These are phyloP conservation scores for Lordiphosa collinella DNA, from an alignment of 1,140 invertebrate genomes.

Conservation along the genomic window DNA sequence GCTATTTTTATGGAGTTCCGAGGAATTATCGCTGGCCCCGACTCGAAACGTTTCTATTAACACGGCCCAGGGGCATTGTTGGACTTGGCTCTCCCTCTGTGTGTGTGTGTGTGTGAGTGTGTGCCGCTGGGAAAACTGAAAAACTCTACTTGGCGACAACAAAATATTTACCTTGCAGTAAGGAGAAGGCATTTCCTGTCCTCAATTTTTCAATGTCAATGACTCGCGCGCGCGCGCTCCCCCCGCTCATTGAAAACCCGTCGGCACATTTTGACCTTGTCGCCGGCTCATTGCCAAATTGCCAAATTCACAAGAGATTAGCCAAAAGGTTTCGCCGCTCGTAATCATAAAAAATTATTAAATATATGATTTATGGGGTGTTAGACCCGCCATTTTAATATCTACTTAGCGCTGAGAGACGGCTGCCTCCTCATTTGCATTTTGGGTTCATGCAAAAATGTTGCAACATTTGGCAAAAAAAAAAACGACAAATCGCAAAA, in stretches of 20 bases:
- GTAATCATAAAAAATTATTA: constrained; percentile 39
- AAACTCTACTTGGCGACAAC: background rate
- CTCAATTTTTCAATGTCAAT: constrained; percentile 36
- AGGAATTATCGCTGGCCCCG: constrained; percentile 44
- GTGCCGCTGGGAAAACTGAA: constrained; percentile 30
- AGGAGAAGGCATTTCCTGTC: constrained; percentile 41
- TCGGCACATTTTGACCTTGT: constrained; percentile 17
- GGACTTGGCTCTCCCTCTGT: background rate
- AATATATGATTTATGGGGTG: constrained; percentile 49
- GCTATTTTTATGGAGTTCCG: constrained; percentile 75
- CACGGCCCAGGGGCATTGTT: constrained; percentile 46
- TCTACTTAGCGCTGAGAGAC: background rate
- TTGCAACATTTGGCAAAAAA: background rate
- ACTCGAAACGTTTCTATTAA: constrained; percentile 64
- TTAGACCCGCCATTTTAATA: constrained; percentile 12
- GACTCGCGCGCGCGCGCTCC: background rate
- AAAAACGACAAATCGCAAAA: background rate
- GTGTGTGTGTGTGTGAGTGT: background rate
- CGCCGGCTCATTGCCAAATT: constrained; percentile 27
- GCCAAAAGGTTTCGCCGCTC: constrained; percentile 21
- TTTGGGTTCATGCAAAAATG: too few species aligned
- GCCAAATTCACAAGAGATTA: constrained; percentile 22
- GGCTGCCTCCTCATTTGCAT: background rate
- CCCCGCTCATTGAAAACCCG: too few species aligned
- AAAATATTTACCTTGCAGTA: background rate